Conservation (phyloP, 2,113 vertebrate species). For the Prionailurus viverrinus region DNA sequence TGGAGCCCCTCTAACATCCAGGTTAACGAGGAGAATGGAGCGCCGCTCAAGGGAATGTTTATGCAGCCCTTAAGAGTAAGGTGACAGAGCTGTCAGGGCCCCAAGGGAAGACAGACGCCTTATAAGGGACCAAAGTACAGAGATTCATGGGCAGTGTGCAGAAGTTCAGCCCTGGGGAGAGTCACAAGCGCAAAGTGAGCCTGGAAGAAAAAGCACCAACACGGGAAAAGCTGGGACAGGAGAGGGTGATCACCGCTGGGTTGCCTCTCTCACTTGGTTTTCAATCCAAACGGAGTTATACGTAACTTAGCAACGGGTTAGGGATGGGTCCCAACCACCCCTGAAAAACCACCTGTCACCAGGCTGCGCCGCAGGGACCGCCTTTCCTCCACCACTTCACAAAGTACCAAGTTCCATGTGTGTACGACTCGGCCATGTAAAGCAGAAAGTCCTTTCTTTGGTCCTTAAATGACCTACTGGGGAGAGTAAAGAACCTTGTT, state of each 20-base stretch:
- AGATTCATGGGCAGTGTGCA: accelerated
- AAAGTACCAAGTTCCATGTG: background rate
- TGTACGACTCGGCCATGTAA: background rate
- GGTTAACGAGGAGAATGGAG: background rate
- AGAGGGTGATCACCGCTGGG: background rate
- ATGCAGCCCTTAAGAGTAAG: background rate
- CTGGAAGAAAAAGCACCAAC: background rate
- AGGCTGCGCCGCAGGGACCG: background rate
- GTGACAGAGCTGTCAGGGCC: background rate
- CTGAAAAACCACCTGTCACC: background rate
- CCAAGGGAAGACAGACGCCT: background rate
- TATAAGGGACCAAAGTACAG: accelerated
- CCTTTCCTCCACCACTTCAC: background rate
- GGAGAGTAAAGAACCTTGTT: background rate
- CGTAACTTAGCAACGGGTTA: background rate
- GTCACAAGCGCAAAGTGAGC: background rate
- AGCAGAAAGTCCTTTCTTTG: background rate
- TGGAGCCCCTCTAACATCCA: no score
- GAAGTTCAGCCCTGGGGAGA: background rate
- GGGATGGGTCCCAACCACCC: background rate
- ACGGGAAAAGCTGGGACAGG: background rate
- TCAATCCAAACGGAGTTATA: background rate
- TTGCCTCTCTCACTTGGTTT: background rate
- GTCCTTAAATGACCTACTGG: background rate
- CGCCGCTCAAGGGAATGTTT: background rate